Base-by-base conservation (phyloP, 2,797 vertebrate species). In the Paramormyrops hopkinsi region DNA sequence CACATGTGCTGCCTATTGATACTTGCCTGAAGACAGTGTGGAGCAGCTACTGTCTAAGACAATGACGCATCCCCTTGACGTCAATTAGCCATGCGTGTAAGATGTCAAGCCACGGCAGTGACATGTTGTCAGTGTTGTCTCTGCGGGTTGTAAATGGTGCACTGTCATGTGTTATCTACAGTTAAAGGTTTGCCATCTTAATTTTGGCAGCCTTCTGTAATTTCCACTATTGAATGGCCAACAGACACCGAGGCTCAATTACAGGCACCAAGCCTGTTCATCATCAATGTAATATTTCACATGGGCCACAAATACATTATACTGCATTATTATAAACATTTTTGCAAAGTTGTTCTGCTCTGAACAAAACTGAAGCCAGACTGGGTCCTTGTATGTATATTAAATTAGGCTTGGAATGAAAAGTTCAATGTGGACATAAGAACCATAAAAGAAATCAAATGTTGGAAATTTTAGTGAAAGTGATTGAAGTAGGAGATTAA, bases 401-500 rank as follows among this genome's bases (percentile, higher is more conserved):
- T 88, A 50, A 88, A 88, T 69, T 65, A 29, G 17, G 54, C 19
- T 25, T 48, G 87, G 41, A 69, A 88, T 48, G 87, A 69, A 17
- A 87, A 56, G 17, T 41, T 37, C 33, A 59, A 33, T 11, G 8
- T 87, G 33, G 22, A 41, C 33, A 50, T 85, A 51, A 22, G 9
- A 85, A 50, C 83, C 50, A 54, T 86, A 29, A 33, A 86, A 14
- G 50, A 86, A 17, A 54, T 29, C 5, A 19, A 54, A 17, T 17
- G 53, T 87, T 54, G 59, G 53, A 87, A 37, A 37, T 19, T 17
- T 59, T 33, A 87, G 33, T 44, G 29, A 59, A 54, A 44, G 14
- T 87, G 53, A 87, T 59, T 88, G 37, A 33, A 69, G 87, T 12
- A 14, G 22, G 37, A 9, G 59, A 48, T 88, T 88, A 65, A 88